phyloP scores from a whole-genome alignment of 64 coral and sea anemone genomes.

The Pachyseris speciosa region DNA sequence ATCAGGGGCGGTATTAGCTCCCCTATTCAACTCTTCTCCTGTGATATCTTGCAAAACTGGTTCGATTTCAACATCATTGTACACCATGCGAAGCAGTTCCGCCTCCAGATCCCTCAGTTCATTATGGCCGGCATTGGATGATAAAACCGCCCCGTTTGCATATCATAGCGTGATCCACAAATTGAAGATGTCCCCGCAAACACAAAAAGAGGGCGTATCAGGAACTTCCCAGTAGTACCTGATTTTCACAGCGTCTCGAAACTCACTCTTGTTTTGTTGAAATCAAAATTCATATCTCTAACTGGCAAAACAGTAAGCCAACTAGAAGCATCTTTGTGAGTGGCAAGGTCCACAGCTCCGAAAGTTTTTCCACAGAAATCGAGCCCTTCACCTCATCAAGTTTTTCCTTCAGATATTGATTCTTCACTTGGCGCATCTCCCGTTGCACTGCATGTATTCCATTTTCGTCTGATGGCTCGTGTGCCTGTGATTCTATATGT shows the following conservation, averaged over 20 bases:
- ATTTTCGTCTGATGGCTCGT: constrained; percentile 45
- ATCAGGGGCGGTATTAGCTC: not conserved
- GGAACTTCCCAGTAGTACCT: not conserved
- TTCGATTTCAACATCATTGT: not conserved
- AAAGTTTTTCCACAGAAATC: no score
- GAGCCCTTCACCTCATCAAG: not conserved
- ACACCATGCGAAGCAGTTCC: not conserved
- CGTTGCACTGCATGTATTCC: not conserved
- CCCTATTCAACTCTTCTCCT: not conserved
- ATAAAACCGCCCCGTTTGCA: not conserved
- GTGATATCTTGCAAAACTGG: not conserved
- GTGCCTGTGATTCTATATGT: constrained; percentile 41
- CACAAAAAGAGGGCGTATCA: not conserved
- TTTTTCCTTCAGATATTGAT: constrained; percentile 3
- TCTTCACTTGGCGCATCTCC: not conserved
- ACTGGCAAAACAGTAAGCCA: constrained; percentile 55
- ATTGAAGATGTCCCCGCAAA: not conserved
- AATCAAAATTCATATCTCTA: constrained; percentile 10
- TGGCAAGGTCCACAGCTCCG: not conserved
- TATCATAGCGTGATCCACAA: not conserved
- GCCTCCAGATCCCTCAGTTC: not conserved
- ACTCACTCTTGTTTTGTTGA: constrained; percentile 30
- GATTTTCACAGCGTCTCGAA: not conserved
- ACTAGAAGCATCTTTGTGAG: constrained; percentile 49
- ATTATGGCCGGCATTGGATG: not conserved